Base-by-base conservation (phyloP, 1,140 invertebrate species). In the Drosophila ercepeae region DNA sequence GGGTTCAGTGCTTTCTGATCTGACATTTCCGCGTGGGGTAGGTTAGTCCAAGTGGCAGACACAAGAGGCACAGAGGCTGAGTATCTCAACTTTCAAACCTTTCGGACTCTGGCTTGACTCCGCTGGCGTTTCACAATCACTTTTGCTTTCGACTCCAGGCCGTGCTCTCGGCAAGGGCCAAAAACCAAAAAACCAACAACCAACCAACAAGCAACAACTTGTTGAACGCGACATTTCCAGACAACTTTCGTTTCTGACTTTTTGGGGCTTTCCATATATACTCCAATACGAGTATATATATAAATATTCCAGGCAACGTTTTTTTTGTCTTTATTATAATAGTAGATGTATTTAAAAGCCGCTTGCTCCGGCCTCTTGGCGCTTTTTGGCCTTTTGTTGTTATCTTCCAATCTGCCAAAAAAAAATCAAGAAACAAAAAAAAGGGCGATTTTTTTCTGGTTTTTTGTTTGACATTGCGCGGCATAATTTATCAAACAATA, bases 211-310 rank as follows among this genome's bases (percentile, higher is more conserved):
- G 21, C 70, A 86, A 60, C 75, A 64, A 75, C 27, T 75, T 69
- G 76, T 68, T 77, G 57, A 61, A 23, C 59, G 82, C 81, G 76
- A 86, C 76, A 86, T 86, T 86, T 86, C 39, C 77, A 83, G 82
- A 88, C 82, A 88, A 88, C 82, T 88, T 88, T 88, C 82, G 82
- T 86, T 86, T 86, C 71, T 59, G 67, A 76, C 50, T 76, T 82
- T 67, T 58, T 59, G 68, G 75, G 75, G 76, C 76, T 78, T 79
- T 78, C 76, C 75, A 84, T 74, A 71, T 51, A 51, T 23, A 59
- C 27, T 7, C 25, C 7, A 27, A 0, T n/a, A n/a, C n/a, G n/a
- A 27, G 5, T 54, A 50, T 32, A 42, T 55, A 63, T 53, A 53
- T 60, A 61, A 46, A 61, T 52, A 52, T 67, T 65, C 59, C 59